A percentile compares a stretch with the other conserved stretches of the same genome.
phyloP scores from a whole-genome alignment of 2,113 vertebrate species.

The Ploceus nigricollis region DNA sequence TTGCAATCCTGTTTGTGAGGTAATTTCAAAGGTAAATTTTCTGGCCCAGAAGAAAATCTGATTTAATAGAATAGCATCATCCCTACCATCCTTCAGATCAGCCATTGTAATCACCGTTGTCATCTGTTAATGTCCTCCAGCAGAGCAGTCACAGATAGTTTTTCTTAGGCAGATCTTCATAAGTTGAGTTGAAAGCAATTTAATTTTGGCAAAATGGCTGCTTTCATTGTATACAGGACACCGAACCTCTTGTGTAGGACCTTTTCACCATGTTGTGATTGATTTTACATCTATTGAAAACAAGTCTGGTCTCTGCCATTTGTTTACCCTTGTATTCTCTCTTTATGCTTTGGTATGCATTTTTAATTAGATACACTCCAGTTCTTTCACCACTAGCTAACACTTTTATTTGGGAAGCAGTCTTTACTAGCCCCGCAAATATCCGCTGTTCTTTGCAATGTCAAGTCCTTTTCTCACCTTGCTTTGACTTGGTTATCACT shows the following conservation, averaged over 20 bases:
- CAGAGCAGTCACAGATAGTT: neutral
- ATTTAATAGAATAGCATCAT: neutral
- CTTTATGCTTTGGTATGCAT: slow-evolving; percentile 64
- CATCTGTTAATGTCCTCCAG: neutral
- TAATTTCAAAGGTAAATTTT: neutral
- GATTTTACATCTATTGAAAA: slow-evolving; percentile 64
- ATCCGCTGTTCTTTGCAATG: slow-evolving; percentile 68
- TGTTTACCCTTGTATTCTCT: slow-evolving; percentile 68
- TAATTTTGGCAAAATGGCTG: slow-evolving; percentile 58
- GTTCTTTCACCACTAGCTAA: slow-evolving; percentile 67
- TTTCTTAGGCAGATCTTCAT: slow-evolving; percentile 6
- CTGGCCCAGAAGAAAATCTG: neutral
- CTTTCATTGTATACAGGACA: slow-evolving; percentile 60
- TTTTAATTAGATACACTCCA: slow-evolving; percentile 65
- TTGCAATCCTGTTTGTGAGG: neutral
- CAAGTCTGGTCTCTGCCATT: slow-evolving; percentile 67
- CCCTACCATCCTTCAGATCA: neutral
- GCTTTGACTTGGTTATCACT: slow-evolving; percentile 71
- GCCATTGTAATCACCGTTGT: neutral
- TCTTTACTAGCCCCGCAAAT: slow-evolving; percentile 69
- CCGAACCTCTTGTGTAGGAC: slow-evolving; percentile 43
- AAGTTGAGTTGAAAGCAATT: slow-evolving; percentile 7
- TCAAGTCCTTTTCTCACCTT: slow-evolving; percentile 71
- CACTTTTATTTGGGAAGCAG: slow-evolving; percentile 69
- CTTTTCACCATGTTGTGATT: slow-evolving; percentile 67